Base-by-base conservation (phyloP, 2,888 invertebrate genomes). In the Caenorhabditis sp. region DNA sequence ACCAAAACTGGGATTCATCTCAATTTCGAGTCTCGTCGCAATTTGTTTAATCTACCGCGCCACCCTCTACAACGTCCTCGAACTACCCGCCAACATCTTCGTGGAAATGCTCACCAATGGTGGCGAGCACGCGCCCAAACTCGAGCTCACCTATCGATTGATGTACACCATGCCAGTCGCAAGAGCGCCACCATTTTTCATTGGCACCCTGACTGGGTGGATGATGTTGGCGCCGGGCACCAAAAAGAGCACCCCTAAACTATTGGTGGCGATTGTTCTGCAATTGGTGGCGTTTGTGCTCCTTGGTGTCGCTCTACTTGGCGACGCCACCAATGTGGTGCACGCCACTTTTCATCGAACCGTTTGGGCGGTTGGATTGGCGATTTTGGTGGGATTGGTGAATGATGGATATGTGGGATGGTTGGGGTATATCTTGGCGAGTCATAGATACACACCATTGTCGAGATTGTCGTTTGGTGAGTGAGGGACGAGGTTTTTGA, bases 111-210 rank as follows among this genome's bases (percentile, higher is more conserved):
- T 78, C 53, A 64, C 65, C 17, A 72, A 71, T 52, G 56, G 67
- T 10, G 70, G 67, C 21, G 70, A 75, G 31, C 61, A 61, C 1
- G 56, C 54, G 27, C 8, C 21, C 7, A 2, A 3, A 58, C 25
- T 49, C 1, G 63, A 69, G 8, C 5, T 63, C 8, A 52, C 67
- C 1, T 78, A 72, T 61, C 64, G 61, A 43, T 50, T 78, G 1
- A 57, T 78, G 17, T 78, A 78, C 66, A 72, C 67, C 1, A 66
- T 63, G 0, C 80, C 80, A 5, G 5, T 80, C 1, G 74, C 77
- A 12, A 57, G 80, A 27, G 65, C 64, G 21, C 76, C 76, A 0
- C 77, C 80, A 3, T 80, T 80, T 25, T 20, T 78, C 3, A 74
- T 80, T n/a, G 80, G 80, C 68, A 14, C 59, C 1, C n/a, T 59